A percentile compares a stretch with the other conserved stretches of the same genome.
These are phyloP conservation scores for Pemphigus obesinymphae DNA, from an alignment of 1,140 invertebrate genomes.

Conservation along the genomic window DNA sequence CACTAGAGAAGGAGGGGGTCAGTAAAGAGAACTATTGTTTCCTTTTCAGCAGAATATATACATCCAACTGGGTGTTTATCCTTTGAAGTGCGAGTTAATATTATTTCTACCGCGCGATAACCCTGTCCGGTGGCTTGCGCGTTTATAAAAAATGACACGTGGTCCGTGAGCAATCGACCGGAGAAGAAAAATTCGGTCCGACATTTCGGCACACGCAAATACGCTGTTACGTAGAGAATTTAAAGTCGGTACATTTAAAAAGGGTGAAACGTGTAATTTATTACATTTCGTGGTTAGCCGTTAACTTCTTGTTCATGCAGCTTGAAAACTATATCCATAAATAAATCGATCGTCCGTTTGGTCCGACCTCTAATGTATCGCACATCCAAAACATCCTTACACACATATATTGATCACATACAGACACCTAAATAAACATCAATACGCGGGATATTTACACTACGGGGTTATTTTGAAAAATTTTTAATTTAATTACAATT, in stretches of 20 bases:
- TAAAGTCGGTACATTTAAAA: neutral
- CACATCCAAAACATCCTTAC: neutral
- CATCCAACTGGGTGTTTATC: neutral
- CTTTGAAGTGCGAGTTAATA: neutral
- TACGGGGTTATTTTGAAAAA: no score
- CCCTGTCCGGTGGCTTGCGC: neutral
- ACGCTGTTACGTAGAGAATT: no score
- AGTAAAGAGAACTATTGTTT: neutral
- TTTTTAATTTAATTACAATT: no score
- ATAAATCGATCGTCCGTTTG: constrained; percentile 11
- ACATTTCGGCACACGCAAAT: neutral
- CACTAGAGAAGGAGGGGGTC: no score
- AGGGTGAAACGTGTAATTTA: neutral
- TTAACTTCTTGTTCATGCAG: constrained; percentile 1
- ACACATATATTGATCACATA: neutral
- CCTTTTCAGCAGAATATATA: neutral
- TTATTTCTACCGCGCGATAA: neutral
- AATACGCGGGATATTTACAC: neutral
- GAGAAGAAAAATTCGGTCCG: neutral
- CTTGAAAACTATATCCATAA: neutral
- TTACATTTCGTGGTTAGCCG: constrained; percentile 9
- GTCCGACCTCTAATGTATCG: no score
- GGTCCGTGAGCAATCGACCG: neutral
- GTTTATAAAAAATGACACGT: neutral
- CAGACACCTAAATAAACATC: neutral